Conservation (phyloP, 2,113 vertebrate species). For the Prochilodus magdalenae region DNA sequence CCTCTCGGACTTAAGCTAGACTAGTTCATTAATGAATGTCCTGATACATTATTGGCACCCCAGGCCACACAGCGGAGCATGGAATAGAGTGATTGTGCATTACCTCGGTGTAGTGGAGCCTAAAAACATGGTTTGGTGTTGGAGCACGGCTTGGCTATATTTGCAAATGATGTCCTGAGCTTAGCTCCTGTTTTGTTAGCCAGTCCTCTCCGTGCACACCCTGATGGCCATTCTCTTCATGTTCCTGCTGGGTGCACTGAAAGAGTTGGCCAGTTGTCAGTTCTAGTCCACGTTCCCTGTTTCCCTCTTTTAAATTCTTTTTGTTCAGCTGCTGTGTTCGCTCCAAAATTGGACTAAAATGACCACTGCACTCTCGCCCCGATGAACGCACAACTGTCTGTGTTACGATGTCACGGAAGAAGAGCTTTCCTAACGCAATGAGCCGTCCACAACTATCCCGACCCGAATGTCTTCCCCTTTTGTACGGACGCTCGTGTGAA, state of each 20-base stretch:
- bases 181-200: not conserved
- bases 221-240: conserved; percentile 14
- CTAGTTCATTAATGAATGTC: no score
- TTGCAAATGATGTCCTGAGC: conserved; percentile 4
- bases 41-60: not conserved
- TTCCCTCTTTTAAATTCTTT: conserved; percentile 48
- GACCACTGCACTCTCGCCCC: conserved; percentile 15
- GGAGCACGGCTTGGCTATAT: conserved; percentile 7
- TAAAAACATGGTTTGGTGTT: conserved; percentile 28
- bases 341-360: conserved; percentile 42
- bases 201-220: conserved; percentile 6
- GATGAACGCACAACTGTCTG: conserved; percentile 25
- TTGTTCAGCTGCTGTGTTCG: conserved; percentile 26
- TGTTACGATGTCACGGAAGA: conserved; percentile 36
- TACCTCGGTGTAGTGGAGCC: conserved; percentile 3
- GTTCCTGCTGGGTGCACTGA: conserved; percentile 16
- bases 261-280: conserved; percentile 8
- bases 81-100: not conserved
- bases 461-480: conserved; percentile 26
- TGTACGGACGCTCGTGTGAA: not conserved
- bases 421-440: conserved; percentile 22
- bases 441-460: conserved; percentile 21
- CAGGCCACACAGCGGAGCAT: not conserved
- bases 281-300: conserved; percentile 31
- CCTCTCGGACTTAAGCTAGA: no score